phyloP scores from a whole-genome alignment of 30 jellyfish, hydroid and myxozoan species.

The Hydra vulgaris region DNA sequence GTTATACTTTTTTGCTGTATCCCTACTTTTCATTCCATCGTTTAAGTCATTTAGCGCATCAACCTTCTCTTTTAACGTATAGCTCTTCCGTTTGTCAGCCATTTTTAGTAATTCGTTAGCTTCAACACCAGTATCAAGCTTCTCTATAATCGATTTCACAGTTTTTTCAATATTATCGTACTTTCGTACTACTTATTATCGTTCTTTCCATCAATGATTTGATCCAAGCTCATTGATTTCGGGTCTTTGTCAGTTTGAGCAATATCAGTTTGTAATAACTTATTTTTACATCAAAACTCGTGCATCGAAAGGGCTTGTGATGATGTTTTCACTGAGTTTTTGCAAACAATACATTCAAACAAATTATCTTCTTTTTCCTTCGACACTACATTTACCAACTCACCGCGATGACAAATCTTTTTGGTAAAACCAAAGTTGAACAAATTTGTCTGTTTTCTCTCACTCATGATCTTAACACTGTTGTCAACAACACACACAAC shows the following conservation, averaged over 20 bases:
- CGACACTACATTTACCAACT: conserved; percentile 15
- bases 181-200: too few species aligned
- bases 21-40: conserved; percentile 20
- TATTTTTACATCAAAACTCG: conserved; percentile 14
- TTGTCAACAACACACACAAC: background rate
- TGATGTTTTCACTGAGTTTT: conserved; percentile 12
- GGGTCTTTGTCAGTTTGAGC: background rate
- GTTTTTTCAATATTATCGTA: background rate
- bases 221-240: conserved; percentile 7
- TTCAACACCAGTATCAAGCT: conserved; percentile 6
- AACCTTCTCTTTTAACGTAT: conserved; percentile 21
- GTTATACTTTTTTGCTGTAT: conserved; percentile 11
- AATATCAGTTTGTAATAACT: background rate
- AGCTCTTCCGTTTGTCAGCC: conserved; percentile 28
- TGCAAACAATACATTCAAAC: conserved; percentile 12
- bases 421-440: conserved; percentile 26
- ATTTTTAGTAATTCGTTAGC: conserved; percentile 19
- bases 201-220: background rate
- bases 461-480: conserved; percentile 3
- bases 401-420: conserved; percentile 24
- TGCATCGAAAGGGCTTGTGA: conserved; percentile 30
- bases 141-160: background rate
- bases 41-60: conserved; percentile 17
- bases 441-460: conserved; percentile 15
- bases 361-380: conserved; percentile 2